Evolutionary conservation across 1,140 invertebrate genomes (phyloP), one percentile per base, ranked within the genome.

Genomic region (Plectrocnemia conspersa): DNA sequence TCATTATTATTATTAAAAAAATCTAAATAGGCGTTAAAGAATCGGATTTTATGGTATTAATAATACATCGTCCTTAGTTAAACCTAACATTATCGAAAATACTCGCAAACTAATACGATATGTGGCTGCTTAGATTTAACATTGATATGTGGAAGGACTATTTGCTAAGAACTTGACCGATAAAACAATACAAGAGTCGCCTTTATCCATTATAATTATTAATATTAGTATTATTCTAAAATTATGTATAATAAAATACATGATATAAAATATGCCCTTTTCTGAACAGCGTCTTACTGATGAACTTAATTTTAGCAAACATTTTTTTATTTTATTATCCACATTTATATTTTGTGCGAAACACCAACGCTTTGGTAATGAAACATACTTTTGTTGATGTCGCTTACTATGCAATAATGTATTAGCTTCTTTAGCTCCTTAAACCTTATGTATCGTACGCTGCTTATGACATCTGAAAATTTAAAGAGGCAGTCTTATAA

Each of bases 371-470:
- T 33, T 3, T 33, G 9, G 16, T 9, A 15, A 29, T 9, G 32
- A n/a, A n/a, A n/a, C n/a, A n/a, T n/a, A n/a, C n/a, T n/a, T n/a
- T n/a, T n/a, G n/a, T n/a, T n/a, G n/a, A n/a, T n/a, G n/a, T n/a
- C n/a, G n/a, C 16, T 33, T 15, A 33, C 32, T 33, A 33, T 9
- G 11, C 32, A 33, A 9, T 33, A 3, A 11, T 13, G 32, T 33
- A 3, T 33, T 33, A 13, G 32, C 32, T 9, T 33, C 2, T 33
- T 33, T 33, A 29, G 18, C 23, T 7, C 5, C 15, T 57, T 52
- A 61, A 9, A 61, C 59, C 52, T 61, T 61, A 50, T 61, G 59
- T 24, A 61, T 53, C 25, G 55, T 52, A 15, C 59, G 50, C 23
- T 54, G 40, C 25, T 61, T 58, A 22, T 57, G 54, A 24, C 46